These are phyloP conservation scores for Zaprionus ornatus DNA, from an alignment of 1,140 invertebrate genomes.

Conservation along the genomic window DNA sequence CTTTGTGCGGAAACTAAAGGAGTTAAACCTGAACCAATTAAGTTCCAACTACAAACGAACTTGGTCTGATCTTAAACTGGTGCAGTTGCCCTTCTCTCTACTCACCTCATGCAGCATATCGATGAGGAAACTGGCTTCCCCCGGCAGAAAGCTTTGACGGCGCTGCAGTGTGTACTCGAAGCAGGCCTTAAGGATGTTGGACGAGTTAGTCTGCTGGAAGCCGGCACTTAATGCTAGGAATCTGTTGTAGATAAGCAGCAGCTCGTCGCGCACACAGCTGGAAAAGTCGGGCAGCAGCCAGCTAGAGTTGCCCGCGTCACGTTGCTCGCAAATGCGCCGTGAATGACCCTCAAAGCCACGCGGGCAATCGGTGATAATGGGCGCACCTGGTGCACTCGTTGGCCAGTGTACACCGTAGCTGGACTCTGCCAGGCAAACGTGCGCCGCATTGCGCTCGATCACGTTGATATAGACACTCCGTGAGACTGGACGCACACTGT, in stretches of 20 bases:
- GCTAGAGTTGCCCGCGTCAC: slow-evolving; percentile 86
- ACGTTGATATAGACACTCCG: slow-evolving; percentile 87
- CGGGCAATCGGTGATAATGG: slow-evolving; percentile 87
- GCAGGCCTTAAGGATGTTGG: slow-evolving; percentile 84
- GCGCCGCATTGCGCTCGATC: slow-evolving; percentile 85
- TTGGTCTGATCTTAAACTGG: not conserved
- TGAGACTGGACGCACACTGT: slow-evolving; percentile 85
- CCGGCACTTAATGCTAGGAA: slow-evolving; percentile 87
- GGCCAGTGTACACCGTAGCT: slow-evolving; percentile 86
- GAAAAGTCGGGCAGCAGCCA: slow-evolving; percentile 91
- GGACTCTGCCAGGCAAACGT: slow-evolving; percentile 85
- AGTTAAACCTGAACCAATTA: no score
- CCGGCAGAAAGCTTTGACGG: slow-evolving; percentile 74
- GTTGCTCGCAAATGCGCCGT: slow-evolving; percentile 85
- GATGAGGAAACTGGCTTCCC: slow-evolving; percentile 81
- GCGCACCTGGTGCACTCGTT: slow-evolving; percentile 86
- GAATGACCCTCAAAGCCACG: slow-evolving; percentile 84
- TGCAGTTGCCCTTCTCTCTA: not conserved
- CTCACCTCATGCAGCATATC: slow-evolving; percentile 83
- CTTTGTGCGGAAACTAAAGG: no score
- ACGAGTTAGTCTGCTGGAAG: slow-evolving; percentile 86
- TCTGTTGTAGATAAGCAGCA: slow-evolving; percentile 87
- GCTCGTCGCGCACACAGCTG: slow-evolving; percentile 87
- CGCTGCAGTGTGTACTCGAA: slow-evolving; percentile 77
- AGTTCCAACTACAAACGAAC: not conserved